A percentile compares a stretch with the other conserved stretches of the same genome.
These are phyloP conservation scores for Motacilla alba DNA, from an alignment of 2,113 vertebrate genomes.

Conservation along the genomic window DNA sequence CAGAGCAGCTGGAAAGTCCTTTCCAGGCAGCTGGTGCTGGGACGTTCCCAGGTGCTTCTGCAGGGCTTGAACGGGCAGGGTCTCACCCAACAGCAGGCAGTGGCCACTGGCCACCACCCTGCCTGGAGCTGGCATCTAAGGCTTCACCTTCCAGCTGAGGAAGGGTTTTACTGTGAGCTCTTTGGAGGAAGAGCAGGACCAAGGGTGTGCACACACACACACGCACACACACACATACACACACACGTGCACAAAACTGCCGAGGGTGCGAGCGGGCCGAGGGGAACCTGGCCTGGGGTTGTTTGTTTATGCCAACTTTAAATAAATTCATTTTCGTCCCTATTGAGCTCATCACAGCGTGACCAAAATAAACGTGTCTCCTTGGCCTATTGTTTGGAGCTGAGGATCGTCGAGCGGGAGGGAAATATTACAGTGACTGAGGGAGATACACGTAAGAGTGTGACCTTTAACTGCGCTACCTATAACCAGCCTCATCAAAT, in stretches of 20 bases:
- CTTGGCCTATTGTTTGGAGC: slow-evolving; percentile 94
- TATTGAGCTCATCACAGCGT: slow-evolving; percentile 70
- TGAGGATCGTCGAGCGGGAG: slow-evolving; percentile 69
- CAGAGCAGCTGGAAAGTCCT: not conserved
- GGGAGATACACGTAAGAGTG: slow-evolving; percentile 91
- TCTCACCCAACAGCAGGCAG: not conserved
- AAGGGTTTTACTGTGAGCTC: not conserved
- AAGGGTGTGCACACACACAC: accelerated
- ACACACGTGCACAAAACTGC: not conserved
- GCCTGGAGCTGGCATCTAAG: not conserved
- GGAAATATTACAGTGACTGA: slow-evolving; percentile 78
- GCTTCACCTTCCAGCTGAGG: not conserved
- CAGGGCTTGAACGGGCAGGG: not conserved
- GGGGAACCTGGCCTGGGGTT: slow-evolving; percentile 62
- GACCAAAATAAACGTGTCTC: slow-evolving; percentile 85
- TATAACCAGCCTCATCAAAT: slow-evolving; percentile 99
- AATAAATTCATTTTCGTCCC: slow-evolving; percentile 80
- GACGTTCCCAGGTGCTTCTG: not conserved
- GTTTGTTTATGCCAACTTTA: slow-evolving; percentile 79
- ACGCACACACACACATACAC: not conserved
- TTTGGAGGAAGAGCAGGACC: not conserved
- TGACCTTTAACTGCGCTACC: slow-evolving; percentile 98
- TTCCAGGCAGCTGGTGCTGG: not conserved
- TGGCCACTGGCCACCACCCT: not conserved
- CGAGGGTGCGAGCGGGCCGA: not conserved